Base-by-base conservation (phyloP, 2,113 vertebrate genomes). In the Lonchura striata region DNA sequence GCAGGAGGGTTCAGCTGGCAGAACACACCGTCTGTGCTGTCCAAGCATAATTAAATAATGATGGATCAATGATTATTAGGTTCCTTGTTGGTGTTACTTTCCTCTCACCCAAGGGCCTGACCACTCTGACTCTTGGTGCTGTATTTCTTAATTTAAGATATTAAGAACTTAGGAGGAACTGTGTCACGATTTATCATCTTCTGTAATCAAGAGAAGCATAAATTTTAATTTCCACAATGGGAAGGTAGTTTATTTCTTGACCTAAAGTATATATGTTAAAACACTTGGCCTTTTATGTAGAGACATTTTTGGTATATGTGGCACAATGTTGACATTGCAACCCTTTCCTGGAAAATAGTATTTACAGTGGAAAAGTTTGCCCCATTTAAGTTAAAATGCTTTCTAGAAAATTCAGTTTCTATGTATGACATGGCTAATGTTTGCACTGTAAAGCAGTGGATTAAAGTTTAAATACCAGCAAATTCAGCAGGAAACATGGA, bases 61-160 rank as follows among this genome's bases (percentile, higher is more conserved):
- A 91, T 69, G 76, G 91, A 94, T 95, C 89, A 82, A 94, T 95
- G 82, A 90, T 91, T 92, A 91, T 82, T 82, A 85, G 56, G 91
- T 76, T 91, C 87, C 77, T 60, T 5, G 4, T 63, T 64, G 61
- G 68, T 78, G 87, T 90, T 95, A 90, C 86, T 96, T 81, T 66
- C 52, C 56, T 95, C 65, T 82, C 66, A 50, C 75, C 83, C 54
- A 46, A 81, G 30, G 82, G 35, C 80, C 86, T 71, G 72, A 47
- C 69, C 50, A 23, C 44, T 50, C 63, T 33, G 49, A 68, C 90
- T 94, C 61, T 75, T 25, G 5, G 42, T 54, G 64, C 41, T 6
- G 2, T 89, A 60, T 72, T 82, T 82, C 86, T 84, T 77, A 2
- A 15, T 84, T 75, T 72, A 88, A 84, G 65, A 44, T 63, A 77